These are phyloP conservation scores for Calliopsis andreniformis DNA, from an alignment of 1,140 invertebrate species.

Conservation along the genomic window DNA sequence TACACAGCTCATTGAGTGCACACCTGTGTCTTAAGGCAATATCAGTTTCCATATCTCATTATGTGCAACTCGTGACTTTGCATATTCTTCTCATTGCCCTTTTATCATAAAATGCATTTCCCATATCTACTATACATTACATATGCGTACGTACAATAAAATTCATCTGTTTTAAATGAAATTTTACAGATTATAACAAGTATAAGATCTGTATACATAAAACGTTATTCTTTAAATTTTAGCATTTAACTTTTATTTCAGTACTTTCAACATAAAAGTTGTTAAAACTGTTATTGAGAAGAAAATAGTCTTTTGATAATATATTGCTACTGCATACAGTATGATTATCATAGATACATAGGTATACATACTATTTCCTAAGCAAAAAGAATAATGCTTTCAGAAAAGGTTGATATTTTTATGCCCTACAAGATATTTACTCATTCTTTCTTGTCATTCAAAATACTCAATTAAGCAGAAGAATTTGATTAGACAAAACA, in stretches of 20 bases:
- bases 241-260: slow-evolving; percentile 12
- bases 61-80: slow-evolving; percentile 18
- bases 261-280: slow-evolving; percentile 25
- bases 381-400: neutral
- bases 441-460: neutral
- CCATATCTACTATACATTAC: slow-evolving; percentile 19
- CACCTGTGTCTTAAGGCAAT: slow-evolving; percentile 68
- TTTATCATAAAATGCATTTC: slow-evolving; percentile 37
- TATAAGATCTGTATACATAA: neutral
- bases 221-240: neutral
- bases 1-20: slow-evolving; percentile 48
- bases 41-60: slow-evolving; percentile 48
- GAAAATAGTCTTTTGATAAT: slow-evolving; percentile 3
- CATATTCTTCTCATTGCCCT: slow-evolving; percentile 17
- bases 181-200: slow-evolving; percentile 1
- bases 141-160: slow-evolving; percentile 20
- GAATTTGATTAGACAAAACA: neutral
- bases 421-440: too few species aligned
- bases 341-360: neutral
- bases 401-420: too few species aligned
- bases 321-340: neutral
- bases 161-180: slow-evolving; percentile 8
- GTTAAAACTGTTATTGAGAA: neutral
- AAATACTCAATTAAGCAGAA: slow-evolving; percentile 7
- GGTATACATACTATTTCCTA: neutral